Evolutionary conservation across 1,140 invertebrate genomes (phyloP), one percentile per base, ranked within the genome.

Genomic region (Drosophila prosaltans): DNA sequence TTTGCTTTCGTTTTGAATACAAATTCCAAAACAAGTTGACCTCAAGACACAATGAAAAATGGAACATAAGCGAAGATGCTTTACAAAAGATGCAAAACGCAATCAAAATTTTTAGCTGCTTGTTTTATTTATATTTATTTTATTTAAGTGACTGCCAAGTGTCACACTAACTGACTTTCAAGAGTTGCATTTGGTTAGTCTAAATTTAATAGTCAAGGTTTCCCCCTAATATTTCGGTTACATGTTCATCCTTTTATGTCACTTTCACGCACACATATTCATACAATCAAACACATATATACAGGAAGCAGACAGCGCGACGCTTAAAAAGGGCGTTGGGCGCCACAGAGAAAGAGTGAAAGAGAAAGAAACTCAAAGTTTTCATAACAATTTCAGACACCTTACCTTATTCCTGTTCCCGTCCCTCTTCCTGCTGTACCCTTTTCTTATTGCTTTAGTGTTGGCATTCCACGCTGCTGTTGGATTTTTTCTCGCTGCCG

Each of bases 261-360:
- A 86, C 82, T 79, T 86, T 85, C 78, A 72, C 80, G 74, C 69
- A 81, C 69, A 69, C 78, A 69, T 45, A 73, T 39, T 54, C 28
- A 70, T 30, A 58, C 43, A 57, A 41, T 54, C 64, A 54, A 40
- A 51, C 39, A 72, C 26, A 54, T 21, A 55, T 55, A 78, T 62
- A 64, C 51, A 75, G 76, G 74, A 78, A 78, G 73, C 83, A 86
- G 83, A 86, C 83, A 88, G 83, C 83, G 62, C 83, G 83, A 80
- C 83, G 83, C 83, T 69, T 55, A 71, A 88, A 85, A 88, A 86
- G 84, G 83, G 83, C 84, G 83, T 88, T 88, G 77, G 80, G 80
- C 64, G 45, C 16, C 21, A 9, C 7, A 51, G 21, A 51, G 9
- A 10, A 1, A 51, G 8, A 26, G 45, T 26, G 16, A 48, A 21